A percentile compares a stretch with the other conserved stretches of the same genome.
phyloP scores from a whole-genome alignment of 2,113 vertebrate species.

The Danio rerio region GRCz12tu NC_133178.1:15134501-15135000 shows the following conservation, averaged over 20 bases:
- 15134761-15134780: neutral
- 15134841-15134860: neutral
- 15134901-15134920: conserved; percentile 11
- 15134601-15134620: too few relatives aligned
- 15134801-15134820: neutral
- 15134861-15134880: neutral
- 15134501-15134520: too few relatives aligned
- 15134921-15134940: conserved; percentile 5
- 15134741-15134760: neutral
- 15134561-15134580: too few relatives aligned
- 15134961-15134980: conserved; percentile 23
- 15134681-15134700: too few relatives aligned
- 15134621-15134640: too few relatives aligned
- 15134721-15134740: too few relatives aligned
- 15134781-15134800: neutral
- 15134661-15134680: too few relatives aligned
- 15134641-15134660: too few relatives aligned
- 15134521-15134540: too few relatives aligned
- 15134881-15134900: neutral
- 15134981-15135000: conserved; percentile 42
- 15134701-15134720: too few relatives aligned
- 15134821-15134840: neutral
- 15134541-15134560: too few relatives aligned
- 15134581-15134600: too few relatives aligned
- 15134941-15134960: conserved; percentile 1